Conservation (phyloP, 2,113 vertebrate species). For the Monopterus albus region DNA sequence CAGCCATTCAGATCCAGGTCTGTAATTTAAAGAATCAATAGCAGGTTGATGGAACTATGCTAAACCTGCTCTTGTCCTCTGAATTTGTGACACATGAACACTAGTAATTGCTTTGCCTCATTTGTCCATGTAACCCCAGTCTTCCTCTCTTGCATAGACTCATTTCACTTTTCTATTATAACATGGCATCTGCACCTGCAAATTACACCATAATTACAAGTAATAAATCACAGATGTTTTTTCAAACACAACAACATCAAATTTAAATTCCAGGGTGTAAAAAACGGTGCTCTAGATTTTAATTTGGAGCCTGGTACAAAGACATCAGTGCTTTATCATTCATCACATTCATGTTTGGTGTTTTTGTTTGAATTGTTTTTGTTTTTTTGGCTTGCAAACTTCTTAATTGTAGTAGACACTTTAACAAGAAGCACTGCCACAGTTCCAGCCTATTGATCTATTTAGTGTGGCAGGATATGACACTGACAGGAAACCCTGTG, state of each 20-base stretch:
- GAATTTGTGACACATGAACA: conserved; percentile 30
- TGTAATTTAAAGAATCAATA: conserved; percentile 72
- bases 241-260: conserved; percentile 38
- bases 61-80: conserved; percentile 38
- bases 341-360: too few relatives aligned
- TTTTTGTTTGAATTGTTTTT: too few relatives aligned
- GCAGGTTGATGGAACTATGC: conserved; percentile 42
- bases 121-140: conserved; percentile 17
- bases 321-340: background rate
- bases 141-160: background rate
- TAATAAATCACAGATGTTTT: conserved; percentile 61
- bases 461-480: conserved; percentile 31
- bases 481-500: conserved; percentile 32
- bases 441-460: conserved; percentile 35
- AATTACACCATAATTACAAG: conserved; percentile 64
- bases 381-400: too few relatives aligned
- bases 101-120: conserved; percentile 12
- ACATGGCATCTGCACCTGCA: conserved; percentile 61
- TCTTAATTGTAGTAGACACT: background rate
- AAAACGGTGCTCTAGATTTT: conserved; percentile 24
- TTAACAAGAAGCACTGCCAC: background rate
- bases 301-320: conserved; percentile 9
- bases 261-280: conserved; percentile 8
- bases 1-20: conserved; percentile 35
- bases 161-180: conserved; percentile 46